Evolutionary conservation across 2,888 invertebrate species (phyloP), one percentile per base, ranked within the genome.

Genomic region (Drosophila trichaetosa): DNA sequence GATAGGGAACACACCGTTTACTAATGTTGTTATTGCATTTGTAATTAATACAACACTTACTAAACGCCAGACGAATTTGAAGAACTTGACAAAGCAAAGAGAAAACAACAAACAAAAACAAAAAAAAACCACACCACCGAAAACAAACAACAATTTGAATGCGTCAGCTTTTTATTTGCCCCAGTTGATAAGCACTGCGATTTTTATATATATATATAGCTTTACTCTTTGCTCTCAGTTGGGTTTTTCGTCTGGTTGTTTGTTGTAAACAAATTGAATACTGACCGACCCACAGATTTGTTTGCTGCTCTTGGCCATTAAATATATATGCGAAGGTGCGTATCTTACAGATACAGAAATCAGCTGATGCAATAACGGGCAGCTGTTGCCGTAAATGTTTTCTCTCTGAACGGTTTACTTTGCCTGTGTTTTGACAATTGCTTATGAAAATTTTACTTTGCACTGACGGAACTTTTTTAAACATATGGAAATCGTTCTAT

Each of bases 291-390:
- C 48, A 27, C 34, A 62, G 51, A 48, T 73, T 53, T 42, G 60
- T 46, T 61, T 60, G 58, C 21, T 48, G 33, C 62, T 69, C 42
- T 62, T 48, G 51, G 36, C 59, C 58, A 63, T 51, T 27, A 27
- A 31, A 38, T 57, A 42, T 63, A 8, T 61, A 51, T 58, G 36
- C 53, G 48, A 21, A 66, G 76, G 68, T 69, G 69, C 40, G 72
- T 74, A 73, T 82, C 69, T 73, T 56, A 61, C 72, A 76, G 76
- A 84, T 73, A 73, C 71, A 69, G 38, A 84, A 76, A 87, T 64
- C 84, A 85, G 84, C 84, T 85, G 84, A 85, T 85, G 84, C 84
- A 85, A 85, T 85, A 80, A 48, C 68, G 64, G 71, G 82, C 87
- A 78, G 76, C 85, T 82, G 80, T 85, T 83, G 71, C 76, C 46